A percentile compares a stretch with the other conserved stretches of the same genome.
Evolutionary conservation across 2,797 vertebrate species (phyloP).

Genomic region (Takifugu rubripes): DNA sequence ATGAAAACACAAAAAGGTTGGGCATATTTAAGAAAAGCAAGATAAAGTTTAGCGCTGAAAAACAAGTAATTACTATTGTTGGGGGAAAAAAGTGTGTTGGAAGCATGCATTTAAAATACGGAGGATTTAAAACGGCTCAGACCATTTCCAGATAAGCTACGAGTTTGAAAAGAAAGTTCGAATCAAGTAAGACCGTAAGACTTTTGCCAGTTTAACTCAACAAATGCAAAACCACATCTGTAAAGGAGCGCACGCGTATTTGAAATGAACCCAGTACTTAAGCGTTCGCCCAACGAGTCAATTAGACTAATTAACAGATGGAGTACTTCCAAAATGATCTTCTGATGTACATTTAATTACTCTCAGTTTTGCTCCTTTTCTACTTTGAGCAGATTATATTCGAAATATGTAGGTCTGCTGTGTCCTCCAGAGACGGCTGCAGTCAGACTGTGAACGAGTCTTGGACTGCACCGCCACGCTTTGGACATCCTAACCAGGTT

Average conservation of each 20-base stretch:
- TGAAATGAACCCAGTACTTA: constrained; percentile 45
- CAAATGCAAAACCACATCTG: constrained; percentile 33
- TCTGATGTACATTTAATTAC: constrained; percentile 66
- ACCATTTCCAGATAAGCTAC: too few species aligned
- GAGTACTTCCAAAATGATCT: constrained; percentile 54
- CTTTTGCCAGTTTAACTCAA: constrained; percentile 14
- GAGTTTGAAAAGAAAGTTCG: too few species aligned
- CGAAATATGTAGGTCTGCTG: constrained; percentile 40
- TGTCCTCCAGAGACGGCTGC: constrained; percentile 31
- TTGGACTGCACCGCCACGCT: background rate
- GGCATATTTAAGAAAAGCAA: too few species aligned
- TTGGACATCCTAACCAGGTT: constrained; percentile 6
- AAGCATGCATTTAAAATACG: background rate
- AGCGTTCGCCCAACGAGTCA: constrained; percentile 52
- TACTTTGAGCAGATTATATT: constrained; percentile 39
- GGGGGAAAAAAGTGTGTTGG: too few species aligned
- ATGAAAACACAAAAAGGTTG: too few species aligned
- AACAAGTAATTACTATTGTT: too few species aligned
- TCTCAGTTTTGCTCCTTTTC: constrained; percentile 49
- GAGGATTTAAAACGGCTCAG: background rate
- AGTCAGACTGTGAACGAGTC: constrained; percentile 13
- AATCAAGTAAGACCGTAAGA: background rate
- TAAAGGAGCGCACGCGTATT: constrained; percentile 39
- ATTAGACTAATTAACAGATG: constrained; percentile 68
- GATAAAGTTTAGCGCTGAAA: too few species aligned